phyloP scores from a whole-genome alignment of 2,888 invertebrate genomes.

The Heliconius cydno region DNA sequence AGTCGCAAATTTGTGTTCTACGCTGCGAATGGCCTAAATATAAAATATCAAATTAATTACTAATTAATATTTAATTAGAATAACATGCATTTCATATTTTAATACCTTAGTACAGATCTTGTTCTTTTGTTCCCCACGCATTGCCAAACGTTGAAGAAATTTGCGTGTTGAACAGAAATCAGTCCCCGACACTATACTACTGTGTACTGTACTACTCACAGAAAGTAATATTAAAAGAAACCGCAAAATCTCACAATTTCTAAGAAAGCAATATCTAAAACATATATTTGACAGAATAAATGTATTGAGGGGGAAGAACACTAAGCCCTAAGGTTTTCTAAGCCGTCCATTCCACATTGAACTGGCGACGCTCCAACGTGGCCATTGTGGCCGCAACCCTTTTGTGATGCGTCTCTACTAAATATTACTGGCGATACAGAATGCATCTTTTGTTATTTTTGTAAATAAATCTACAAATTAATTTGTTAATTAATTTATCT shows the following conservation, averaged over 20 bases:
- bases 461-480: constrained; percentile 12
- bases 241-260: background rate
- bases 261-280: constrained; percentile 1
- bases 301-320: constrained; percentile 16
- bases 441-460: constrained; percentile 30
- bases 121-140: no score
- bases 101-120: no score
- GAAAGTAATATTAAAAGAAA: background rate
- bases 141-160: background rate
- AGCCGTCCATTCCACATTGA: constrained; percentile 31
- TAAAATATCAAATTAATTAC: no score
- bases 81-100: no score
- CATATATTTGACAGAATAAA: constrained; percentile 23
- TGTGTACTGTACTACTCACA: background rate
- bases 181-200: background rate
- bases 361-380: constrained; percentile 51
- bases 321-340: constrained; percentile 33
- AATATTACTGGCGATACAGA: constrained; percentile 42
- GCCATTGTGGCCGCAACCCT: constrained; percentile 48
- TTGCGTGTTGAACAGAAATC: background rate
- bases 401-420: constrained; percentile 53
- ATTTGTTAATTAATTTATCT: background rate
- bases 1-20: background rate
- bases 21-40: background rate
- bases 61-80: no score